phyloP scores from a whole-genome alignment of 2,888 invertebrate genomes.

The Pachycephus smyrnensis region DNA sequence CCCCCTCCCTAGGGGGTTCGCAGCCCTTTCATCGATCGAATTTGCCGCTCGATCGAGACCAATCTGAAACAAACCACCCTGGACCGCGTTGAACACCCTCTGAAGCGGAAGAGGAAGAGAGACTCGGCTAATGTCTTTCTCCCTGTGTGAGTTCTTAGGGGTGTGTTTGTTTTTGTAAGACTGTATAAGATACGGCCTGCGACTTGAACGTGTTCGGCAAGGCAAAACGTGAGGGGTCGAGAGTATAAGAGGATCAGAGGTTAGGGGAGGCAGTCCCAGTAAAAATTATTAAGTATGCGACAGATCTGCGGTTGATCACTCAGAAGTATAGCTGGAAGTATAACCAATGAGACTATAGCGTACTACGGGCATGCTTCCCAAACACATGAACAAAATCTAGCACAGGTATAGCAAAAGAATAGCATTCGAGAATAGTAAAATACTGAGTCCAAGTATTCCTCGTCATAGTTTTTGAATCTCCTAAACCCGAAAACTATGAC shows the following conservation, averaged over 20 bases:
- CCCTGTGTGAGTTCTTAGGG: background rate
- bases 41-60: slow-evolving; percentile 24
- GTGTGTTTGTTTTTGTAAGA: slow-evolving; percentile 1
- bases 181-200: background rate
- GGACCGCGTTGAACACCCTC: slow-evolving; percentile 5
- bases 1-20: background rate
- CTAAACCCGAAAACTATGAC: too few relatives aligned
- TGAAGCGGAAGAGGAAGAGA: background rate
- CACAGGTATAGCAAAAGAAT: too few relatives aligned
- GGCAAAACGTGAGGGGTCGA: background rate
- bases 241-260: slow-evolving; percentile 3
- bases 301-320: too few relatives aligned
- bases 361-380: too few relatives aligned
- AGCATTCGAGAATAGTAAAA: too few relatives aligned
- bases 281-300: too few relatives aligned
- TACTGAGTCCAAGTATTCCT: too few relatives aligned
- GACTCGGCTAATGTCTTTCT: background rate
- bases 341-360: too few relatives aligned
- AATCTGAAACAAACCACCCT: slow-evolving; percentile 21
- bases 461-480: too few relatives aligned
- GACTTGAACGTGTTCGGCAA: background rate
- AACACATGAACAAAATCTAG: too few relatives aligned
- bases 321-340: too few relatives aligned
- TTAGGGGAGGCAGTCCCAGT: background rate
- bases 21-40: slow-evolving; percentile 19